A percentile compares a stretch with the other conserved stretches of the same genome.
Conservation (phyloP, 2,888 invertebrate species). For the Dolichomitus sp. region DNA sequence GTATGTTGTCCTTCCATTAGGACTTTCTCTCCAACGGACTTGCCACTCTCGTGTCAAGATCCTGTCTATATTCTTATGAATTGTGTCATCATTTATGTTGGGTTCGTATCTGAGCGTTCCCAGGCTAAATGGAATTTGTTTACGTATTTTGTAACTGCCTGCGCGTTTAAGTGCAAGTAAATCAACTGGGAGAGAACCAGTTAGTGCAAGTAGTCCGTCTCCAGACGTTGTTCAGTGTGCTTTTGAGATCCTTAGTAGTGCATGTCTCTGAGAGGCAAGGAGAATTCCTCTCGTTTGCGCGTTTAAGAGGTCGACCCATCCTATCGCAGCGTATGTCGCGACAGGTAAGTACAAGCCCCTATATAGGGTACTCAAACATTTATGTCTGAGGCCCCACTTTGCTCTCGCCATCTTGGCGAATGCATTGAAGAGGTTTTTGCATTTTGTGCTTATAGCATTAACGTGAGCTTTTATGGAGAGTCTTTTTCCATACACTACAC, state of each 20-base stretch:
- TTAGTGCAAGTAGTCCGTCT: background rate
- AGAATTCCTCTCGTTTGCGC: background rate
- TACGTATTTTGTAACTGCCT: background rate
- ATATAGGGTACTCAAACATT: slow-evolving; percentile 40
- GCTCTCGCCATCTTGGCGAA: slow-evolving; percentile 39
- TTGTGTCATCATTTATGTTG: no score
- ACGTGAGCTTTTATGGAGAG: slow-evolving; percentile 35
- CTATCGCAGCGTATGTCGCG: slow-evolving; percentile 43
- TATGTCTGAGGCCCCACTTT: slow-evolving; percentile 53
- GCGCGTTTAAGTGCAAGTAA: background rate
- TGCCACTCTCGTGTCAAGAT: background rate
- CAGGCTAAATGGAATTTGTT: background rate
- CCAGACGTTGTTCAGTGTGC: background rate
- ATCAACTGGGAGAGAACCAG: background rate
- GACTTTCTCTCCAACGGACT: background rate
- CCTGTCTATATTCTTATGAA: no score
- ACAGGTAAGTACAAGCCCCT: slow-evolving; percentile 50
- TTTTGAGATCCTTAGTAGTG: background rate
- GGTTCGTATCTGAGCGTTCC: no score
- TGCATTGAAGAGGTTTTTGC: background rate
- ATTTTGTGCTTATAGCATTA: background rate
- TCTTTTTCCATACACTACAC: slow-evolving; percentile 29
- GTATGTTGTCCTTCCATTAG: background rate
- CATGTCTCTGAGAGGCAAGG: background rate
- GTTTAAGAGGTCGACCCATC: slow-evolving; percentile 43